Base-by-base conservation (phyloP, 2,797 vertebrate genomes). In the Okamejei kenojei region DNA sequence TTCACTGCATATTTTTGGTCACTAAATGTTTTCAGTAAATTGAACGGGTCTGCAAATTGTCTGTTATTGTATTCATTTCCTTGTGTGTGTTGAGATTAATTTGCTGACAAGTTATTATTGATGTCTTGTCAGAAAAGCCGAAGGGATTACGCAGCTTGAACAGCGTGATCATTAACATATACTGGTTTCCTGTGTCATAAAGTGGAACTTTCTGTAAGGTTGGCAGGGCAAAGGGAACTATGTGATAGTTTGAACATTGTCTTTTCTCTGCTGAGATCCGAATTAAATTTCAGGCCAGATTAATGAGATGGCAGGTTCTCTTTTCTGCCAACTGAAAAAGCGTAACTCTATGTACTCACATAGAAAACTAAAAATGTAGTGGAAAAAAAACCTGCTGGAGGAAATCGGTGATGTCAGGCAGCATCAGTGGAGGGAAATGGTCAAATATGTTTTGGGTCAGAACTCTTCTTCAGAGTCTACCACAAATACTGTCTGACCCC, bases 51-150 rank as follows among this genome's bases (percentile, higher is more conserved):
- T 68, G 84, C n/a, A 68, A 88, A 88, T 65, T 21, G 84, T 65
- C 84, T 21, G n/a, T 63, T 65, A 32, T 65, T 88, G 65, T 73
- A 19, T 58, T 58, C 35, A 35, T 88, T 88, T 88, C 32, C 21
- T 63, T 32, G 29, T 68, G 84, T 63, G 61, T 32, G 45, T 63
- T 88, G 84, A 63, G 84, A 88, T 88, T 88, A 88, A 88, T 88
- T 88, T 88, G 84, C 61, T 88, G 63, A 68, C 84, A 88, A 68
- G n/a, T 68, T 88, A 88, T 88, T 88, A 88, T 63, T n/a, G 68
- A 88, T 35, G 84, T 65, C 63, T 88, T 68, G 61, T 88, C 84
- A 88, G 84, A 88, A 88, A 88, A 88, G 84, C 84, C 61, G 15
- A 88, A 68, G 84, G 84, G 84, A 68, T 88, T 88, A 68, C 61